Conservation (phyloP, 2,888 invertebrate genomes). For the Keiferia lycopersicella region DNA sequence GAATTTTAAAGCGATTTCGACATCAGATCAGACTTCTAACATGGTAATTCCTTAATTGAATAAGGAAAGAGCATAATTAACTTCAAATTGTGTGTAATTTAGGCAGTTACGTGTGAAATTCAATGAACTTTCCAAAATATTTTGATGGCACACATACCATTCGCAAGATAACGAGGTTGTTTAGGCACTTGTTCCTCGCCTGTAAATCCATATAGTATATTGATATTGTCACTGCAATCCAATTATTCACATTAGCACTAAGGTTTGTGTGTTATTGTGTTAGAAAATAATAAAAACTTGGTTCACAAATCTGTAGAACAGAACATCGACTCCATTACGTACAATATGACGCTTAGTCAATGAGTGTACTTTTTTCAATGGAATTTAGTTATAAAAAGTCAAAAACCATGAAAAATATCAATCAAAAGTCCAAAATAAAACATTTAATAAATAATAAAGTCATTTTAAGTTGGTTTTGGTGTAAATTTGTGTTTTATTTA, state of each 20-base stretch:
- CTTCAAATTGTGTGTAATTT: slow-evolving; percentile 36
- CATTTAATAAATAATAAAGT: neutral
- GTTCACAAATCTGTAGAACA: slow-evolving; percentile 59
- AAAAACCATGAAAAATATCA: neutral
- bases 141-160: slow-evolving; percentile 82
- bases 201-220: slow-evolving; percentile 63
- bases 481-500: neutral
- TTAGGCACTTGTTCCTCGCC: slow-evolving; percentile 49
- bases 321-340: slow-evolving; percentile 84
- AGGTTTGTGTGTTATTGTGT: slow-evolving; percentile 63
- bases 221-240: slow-evolving; percentile 64
- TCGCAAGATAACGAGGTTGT: slow-evolving; percentile 68
- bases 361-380: slow-evolving; percentile 52
- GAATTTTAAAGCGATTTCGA: slow-evolving; percentile 43
- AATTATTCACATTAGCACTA: slow-evolving; percentile 52
- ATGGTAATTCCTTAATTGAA: slow-evolving; percentile 32
- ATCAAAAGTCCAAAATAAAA: neutral
- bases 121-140: slow-evolving; percentile 80
- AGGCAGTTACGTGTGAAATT: slow-evolving; percentile 45
- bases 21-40: slow-evolving; percentile 29
- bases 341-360: slow-evolving; percentile 83
- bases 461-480: neutral
- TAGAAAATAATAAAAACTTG: slow-evolving; percentile 54
- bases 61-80: slow-evolving; percentile 34
- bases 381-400: slow-evolving; percentile 50